Percentiles rank a stretch among this genome's conserved stretches.
Conservation (phyloP, 2,888 invertebrate species). For the Agonopterix subpropinquella region DNA sequence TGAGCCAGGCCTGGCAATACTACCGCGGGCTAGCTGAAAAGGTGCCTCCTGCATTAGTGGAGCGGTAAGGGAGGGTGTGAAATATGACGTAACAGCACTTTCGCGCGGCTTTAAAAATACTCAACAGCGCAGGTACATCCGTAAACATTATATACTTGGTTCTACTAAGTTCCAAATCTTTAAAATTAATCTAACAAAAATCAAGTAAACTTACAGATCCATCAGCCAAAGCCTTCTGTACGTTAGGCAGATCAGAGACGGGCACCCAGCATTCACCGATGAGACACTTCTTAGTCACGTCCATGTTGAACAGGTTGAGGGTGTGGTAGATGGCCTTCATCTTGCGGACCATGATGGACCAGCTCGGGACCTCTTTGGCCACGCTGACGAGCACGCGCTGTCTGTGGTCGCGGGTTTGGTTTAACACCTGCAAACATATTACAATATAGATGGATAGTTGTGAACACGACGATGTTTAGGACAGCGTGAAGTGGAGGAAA, state of each 20-base stretch:
- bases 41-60: too few relatives aligned
- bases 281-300: slow-evolving; percentile 90
- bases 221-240: slow-evolving; percentile 85
- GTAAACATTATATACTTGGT: too few relatives aligned
- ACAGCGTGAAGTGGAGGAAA: too few relatives aligned
- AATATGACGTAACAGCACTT: too few relatives aligned
- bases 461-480: too few relatives aligned
- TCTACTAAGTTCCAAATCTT: too few relatives aligned
- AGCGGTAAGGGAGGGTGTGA: too few relatives aligned
- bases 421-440: slow-evolving; percentile 79
- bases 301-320: slow-evolving; percentile 90
- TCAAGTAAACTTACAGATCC: slow-evolving; percentile 81
- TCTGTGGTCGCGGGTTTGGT: slow-evolving; percentile 95
- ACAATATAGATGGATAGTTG: background rate
- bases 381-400: slow-evolving; percentile 91
- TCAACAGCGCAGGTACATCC: too few relatives aligned
- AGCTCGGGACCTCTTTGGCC: slow-evolving; percentile 91
- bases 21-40: too few relatives aligned
- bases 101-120: too few relatives aligned
- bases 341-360: slow-evolving; percentile 93
- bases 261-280: slow-evolving; percentile 93
- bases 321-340: slow-evolving; percentile 96
- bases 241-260: slow-evolving; percentile 80
- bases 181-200: background rate
- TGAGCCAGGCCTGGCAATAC: too few relatives aligned